phyloP scores from a whole-genome alignment of 1,140 invertebrate species.

The Sitobion miscanthi region DNA sequence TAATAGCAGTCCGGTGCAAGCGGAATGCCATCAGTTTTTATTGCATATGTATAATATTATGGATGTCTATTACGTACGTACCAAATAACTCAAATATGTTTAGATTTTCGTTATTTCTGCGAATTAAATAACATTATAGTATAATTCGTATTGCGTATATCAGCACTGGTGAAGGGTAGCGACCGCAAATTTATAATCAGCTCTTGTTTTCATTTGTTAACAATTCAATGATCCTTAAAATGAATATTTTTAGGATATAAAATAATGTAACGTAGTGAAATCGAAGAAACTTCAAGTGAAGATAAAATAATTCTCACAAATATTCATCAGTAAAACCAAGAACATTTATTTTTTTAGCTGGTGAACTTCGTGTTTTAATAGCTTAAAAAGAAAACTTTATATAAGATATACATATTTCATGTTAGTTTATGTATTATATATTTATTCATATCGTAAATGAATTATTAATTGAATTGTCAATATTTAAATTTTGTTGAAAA shows the following conservation, averaged over 20 bases:
- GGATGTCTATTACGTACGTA: background rate
- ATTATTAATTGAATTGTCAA: background rate
- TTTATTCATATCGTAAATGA: background rate
- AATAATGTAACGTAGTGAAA: background rate
- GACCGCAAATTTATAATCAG: background rate
- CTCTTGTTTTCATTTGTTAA: background rate
- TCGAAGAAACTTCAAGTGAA: background rate
- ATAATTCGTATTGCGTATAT: background rate
- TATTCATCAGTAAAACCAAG: background rate
- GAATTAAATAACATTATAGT: background rate
- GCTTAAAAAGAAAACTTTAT: background rate
- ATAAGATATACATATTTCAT: too few species aligned
- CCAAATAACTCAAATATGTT: background rate
- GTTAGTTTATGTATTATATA: background rate
- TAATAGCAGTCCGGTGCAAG: background rate
- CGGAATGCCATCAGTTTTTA: constrained; percentile 2
- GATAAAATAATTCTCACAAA: background rate
- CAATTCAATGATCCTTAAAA: background rate
- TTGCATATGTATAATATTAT: background rate
- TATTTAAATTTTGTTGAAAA: background rate
- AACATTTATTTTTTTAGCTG: background rate
- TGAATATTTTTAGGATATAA: background rate
- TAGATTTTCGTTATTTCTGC: background rate
- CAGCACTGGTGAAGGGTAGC: background rate
- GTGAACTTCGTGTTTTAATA: background rate